Evolutionary conservation across 2,888 invertebrate species (phyloP).

Genomic region (Seira ritae): DNA sequence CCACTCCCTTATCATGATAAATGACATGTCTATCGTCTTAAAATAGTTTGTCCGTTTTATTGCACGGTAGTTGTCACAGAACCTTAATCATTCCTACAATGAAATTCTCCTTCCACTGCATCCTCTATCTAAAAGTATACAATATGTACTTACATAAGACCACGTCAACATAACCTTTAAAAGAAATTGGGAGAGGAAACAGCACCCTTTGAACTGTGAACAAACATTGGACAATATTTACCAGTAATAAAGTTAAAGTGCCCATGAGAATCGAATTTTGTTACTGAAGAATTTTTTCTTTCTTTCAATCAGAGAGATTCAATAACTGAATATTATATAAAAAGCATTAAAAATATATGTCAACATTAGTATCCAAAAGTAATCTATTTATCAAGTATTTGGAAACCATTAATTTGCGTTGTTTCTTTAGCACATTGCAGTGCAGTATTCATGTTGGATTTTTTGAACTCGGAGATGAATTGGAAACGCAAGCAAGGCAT

Average conservation of each 20-base stretch:
- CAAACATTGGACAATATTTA: neutral
- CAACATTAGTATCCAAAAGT: too few relatives aligned
- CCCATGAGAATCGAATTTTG: too few relatives aligned
- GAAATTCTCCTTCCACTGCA: neutral
- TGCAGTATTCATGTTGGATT: too few relatives aligned
- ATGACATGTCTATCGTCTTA: slow-evolving; percentile 15
- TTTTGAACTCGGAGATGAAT: too few relatives aligned
- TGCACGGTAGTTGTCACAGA: neutral
- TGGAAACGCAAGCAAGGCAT: too few relatives aligned
- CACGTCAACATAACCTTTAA: neutral
- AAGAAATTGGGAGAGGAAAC: neutral
- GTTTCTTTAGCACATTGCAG: too few relatives aligned
- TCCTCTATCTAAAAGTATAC: neutral
- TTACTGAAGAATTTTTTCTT: too few relatives aligned
- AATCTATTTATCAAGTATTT: too few relatives aligned
- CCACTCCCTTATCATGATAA: slow-evolving; percentile 29
- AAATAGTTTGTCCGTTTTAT: neutral
- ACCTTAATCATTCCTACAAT: neutral
- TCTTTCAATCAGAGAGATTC: too few relatives aligned
- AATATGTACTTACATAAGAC: neutral
- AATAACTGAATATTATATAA: too few relatives aligned
- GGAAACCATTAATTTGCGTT: too few relatives aligned
- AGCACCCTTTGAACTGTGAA: neutral
- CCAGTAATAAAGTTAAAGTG: neutral
- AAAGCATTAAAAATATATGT: too few relatives aligned